These are phyloP conservation scores for Halichoerus grypus DNA, from an alignment of 2,113 vertebrate species.

Conservation along the genomic window DNA sequence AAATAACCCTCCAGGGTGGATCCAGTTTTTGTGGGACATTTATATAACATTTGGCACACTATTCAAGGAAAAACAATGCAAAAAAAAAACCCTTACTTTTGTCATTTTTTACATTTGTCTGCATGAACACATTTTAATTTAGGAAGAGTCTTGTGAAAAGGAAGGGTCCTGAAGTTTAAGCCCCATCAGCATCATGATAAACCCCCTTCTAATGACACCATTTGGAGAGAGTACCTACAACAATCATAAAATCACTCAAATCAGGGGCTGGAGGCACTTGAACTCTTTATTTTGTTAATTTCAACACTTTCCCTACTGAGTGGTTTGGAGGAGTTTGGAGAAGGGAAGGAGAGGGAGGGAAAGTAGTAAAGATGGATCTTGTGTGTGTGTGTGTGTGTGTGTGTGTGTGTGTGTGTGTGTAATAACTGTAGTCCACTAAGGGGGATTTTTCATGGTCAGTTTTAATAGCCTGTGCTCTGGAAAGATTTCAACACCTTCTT, in stretches of 20 bases:
- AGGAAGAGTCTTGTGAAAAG: neutral
- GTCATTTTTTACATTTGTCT: neutral
- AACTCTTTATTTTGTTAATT: neutral
- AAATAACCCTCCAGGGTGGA: neutral
- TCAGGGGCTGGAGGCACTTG: fast-evolving
- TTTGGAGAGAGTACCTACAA: neutral
- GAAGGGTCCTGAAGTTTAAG: neutral
- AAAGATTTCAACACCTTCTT: constrained; percentile 68
- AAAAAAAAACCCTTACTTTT: neutral
- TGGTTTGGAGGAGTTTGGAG: neutral
- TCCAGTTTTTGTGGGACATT: neutral
- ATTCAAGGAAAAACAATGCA: neutral
- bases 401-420: neutral
- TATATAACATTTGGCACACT: neutral
- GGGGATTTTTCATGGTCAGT: neutral
- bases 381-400: neutral
- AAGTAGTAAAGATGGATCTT: neutral
- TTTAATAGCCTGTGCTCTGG: neutral
- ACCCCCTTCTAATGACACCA: neutral
- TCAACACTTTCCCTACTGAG: neutral
- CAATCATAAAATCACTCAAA: neutral
- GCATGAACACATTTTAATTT: neutral
- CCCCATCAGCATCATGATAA: neutral
- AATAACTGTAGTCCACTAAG: neutral
- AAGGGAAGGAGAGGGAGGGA: neutral